phyloP scores from a whole-genome alignment of 2,113 vertebrate genomes.

The Petromus typicus region DNA sequence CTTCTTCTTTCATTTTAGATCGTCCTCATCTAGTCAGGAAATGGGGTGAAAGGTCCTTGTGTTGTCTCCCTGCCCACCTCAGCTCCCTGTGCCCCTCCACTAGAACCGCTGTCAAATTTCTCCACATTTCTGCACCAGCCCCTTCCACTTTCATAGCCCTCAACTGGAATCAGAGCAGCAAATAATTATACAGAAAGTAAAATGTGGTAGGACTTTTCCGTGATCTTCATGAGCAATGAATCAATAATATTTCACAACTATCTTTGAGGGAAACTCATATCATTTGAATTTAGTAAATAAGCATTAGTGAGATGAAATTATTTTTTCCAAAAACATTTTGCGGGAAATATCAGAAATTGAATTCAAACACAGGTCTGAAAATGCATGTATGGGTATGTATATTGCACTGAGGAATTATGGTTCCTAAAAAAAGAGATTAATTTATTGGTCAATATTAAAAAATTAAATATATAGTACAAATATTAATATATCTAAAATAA shows the following conservation, averaged over 20 bases:
- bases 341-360: not conserved
- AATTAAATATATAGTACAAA: not conserved
- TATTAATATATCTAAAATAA: not conserved
- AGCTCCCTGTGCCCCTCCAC: not conserved
- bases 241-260: not conserved
- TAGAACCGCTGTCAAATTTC: not conserved
- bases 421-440: not conserved
- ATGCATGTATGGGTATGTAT: not conserved
- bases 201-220: not conserved
- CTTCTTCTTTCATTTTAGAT: not conserved
- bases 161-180: not conserved
- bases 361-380: not conserved
- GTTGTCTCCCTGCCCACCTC: not conserved
- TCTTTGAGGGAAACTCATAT: not conserved
- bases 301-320: not conserved
- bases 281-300: not conserved
- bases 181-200: not conserved
- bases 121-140: not conserved
- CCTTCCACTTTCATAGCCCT: not conserved
- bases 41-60: not conserved
- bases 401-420: not conserved
- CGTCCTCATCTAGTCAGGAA: not conserved
- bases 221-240: not conserved
- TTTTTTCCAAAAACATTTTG: not conserved
- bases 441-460: not conserved